Evolutionary conservation across 2,888 invertebrate genomes (phyloP).

Genomic region (Sialis fuliginosa): DNA sequence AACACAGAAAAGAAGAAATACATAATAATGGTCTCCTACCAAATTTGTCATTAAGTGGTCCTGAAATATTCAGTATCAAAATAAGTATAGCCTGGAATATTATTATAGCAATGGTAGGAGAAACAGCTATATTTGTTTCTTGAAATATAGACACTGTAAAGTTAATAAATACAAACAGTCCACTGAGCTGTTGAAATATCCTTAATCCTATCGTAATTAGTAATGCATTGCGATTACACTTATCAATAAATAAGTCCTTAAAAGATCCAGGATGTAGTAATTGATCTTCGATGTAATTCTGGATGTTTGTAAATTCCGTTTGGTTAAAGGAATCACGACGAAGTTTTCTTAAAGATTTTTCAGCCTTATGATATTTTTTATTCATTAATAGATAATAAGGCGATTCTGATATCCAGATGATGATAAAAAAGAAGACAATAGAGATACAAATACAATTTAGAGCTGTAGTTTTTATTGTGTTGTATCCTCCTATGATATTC

Average conservation of each 20-base stretch:
- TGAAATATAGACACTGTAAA: too few relatives aligned
- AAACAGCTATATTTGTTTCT: too few relatives aligned
- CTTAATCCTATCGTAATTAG: constrained; percentile 38
- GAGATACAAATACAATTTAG: constrained; percentile 35
- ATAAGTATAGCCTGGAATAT: too few relatives aligned
- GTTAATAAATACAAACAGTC: too few relatives aligned
- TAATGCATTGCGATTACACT: constrained; percentile 38
- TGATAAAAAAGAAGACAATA: constrained; percentile 23
- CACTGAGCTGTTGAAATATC: constrained; percentile 34
- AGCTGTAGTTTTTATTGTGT: constrained; percentile 30
- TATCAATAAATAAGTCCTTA: constrained; percentile 31
- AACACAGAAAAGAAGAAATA: too few relatives aligned
- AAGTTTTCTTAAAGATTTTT: too few relatives aligned
- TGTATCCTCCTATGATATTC: constrained; percentile 39
- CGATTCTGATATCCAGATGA: constrained; percentile 45
- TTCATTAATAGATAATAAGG: constrained; percentile 24
- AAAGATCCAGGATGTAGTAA: constrained; percentile 31
- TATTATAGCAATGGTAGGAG: too few relatives aligned
- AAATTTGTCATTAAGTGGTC: too few relatives aligned
- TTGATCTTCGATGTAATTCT: constrained; percentile 9
- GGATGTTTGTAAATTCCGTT: constrained; percentile 8
- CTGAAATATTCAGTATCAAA: too few relatives aligned
- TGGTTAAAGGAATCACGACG: too few relatives aligned
- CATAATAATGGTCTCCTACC: too few relatives aligned
- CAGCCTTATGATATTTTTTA: too few relatives aligned